Evolutionary conservation across 2,797 vertebrate species (phyloP).

Genomic region (Peromyscus attwateri): DNA sequence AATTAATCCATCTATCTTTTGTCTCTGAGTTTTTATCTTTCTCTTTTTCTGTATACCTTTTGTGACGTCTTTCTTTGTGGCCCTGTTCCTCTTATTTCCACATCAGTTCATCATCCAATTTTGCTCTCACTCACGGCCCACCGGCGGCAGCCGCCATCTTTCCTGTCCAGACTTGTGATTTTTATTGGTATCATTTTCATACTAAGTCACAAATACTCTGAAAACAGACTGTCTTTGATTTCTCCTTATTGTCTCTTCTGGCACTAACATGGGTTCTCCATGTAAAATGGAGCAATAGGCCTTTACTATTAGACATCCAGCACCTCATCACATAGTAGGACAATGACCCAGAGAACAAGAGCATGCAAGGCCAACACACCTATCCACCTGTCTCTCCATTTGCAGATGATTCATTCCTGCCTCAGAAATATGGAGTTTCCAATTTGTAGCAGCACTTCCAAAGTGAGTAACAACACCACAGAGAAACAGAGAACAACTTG

Average conservation of each 20-base stretch:
- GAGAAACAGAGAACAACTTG: background rate
- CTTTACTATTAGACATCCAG: background rate
- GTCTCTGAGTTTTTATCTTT: too few relatives aligned
- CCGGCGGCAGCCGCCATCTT: too few relatives aligned
- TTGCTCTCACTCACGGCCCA: too few relatives aligned
- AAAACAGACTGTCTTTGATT: background rate
- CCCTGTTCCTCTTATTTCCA: too few relatives aligned
- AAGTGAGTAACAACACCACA: background rate
- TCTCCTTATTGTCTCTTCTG: background rate
- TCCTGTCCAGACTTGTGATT: background rate
- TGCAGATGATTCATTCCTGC: background rate
- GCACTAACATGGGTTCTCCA: background rate
- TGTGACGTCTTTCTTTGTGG: too few relatives aligned
- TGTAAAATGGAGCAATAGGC: background rate
- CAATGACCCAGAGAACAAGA: background rate
- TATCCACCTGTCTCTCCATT: background rate
- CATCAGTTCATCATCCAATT: too few relatives aligned
- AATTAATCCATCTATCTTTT: too few relatives aligned
- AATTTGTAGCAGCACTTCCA: slow-evolving; percentile 34
- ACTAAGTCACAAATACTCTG: background rate
- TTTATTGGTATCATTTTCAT: slow-evolving; percentile 2
- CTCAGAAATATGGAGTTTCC: slow-evolving; percentile 14
- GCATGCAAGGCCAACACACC: background rate
- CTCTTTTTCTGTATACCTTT: too few relatives aligned
- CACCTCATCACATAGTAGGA: background rate